phyloP scores from a whole-genome alignment of 1,140 invertebrate species.

The Lordiphosa stackelbergi region DNA sequence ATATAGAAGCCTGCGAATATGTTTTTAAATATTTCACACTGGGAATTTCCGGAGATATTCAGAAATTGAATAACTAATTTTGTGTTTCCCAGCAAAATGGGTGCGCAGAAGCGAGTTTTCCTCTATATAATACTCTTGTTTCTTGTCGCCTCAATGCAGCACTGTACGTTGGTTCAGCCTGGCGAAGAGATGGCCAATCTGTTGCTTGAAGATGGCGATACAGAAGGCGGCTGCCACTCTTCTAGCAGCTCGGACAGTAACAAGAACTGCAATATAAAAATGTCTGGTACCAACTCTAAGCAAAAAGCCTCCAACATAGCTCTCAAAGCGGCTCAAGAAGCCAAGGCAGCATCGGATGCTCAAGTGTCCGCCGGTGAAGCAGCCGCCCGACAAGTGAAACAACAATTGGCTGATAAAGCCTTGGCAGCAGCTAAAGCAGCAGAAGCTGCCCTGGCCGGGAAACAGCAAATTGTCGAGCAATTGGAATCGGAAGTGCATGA shows the following conservation, averaged over 20 bases:
- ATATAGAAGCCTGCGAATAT: too few relatives aligned
- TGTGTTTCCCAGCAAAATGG: not conserved
- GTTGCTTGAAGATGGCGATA: not conserved
- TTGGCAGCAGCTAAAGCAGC: slow-evolving; percentile 83
- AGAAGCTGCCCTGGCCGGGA: slow-evolving; percentile 81
- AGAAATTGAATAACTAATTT: not conserved
- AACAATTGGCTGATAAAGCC: slow-evolving; percentile 82
- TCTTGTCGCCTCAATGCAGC: too few relatives aligned
- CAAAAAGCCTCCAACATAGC: slow-evolving; percentile 79
- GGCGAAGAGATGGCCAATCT: not conserved
- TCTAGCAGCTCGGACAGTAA: slow-evolving; percentile 5
- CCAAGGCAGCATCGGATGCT: slow-evolving; percentile 82
- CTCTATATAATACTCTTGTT: too few relatives aligned
- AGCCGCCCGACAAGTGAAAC: slow-evolving; percentile 82
- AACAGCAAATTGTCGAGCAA: slow-evolving; percentile 81
- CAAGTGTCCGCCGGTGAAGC: slow-evolving; percentile 82
- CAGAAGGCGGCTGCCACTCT: not conserved
- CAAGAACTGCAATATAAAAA: slow-evolving; percentile 3
- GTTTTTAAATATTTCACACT: too few relatives aligned
- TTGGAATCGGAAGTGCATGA: slow-evolving; percentile 81
- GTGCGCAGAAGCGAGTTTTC: too few relatives aligned
- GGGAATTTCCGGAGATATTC: not conserved
- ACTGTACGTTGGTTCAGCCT: not conserved
- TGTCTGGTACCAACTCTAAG: not conserved
- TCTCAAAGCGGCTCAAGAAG: slow-evolving; percentile 82